These are phyloP conservation scores for Microdon myrmicae DNA, from an alignment of 2,888 invertebrate genomes.

Conservation along the genomic window DNA sequence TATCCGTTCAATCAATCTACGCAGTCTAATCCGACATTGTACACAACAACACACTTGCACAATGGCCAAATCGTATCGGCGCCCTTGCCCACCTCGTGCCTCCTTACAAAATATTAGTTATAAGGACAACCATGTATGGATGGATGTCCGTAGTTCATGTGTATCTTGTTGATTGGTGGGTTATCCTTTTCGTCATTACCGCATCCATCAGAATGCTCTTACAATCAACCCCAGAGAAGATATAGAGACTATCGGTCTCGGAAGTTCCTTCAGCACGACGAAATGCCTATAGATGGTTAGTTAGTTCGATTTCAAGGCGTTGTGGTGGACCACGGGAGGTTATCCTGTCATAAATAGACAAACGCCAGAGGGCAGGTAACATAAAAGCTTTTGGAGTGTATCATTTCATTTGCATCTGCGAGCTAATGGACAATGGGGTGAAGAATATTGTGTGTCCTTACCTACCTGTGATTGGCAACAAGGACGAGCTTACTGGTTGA, in stretches of 20 bases:
- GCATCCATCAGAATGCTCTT: slow-evolving; percentile 11
- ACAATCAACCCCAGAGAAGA: neutral
- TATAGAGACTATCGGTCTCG: neutral
- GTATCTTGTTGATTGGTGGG: slow-evolving; percentile 44
- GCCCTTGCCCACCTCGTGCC: too few species aligned
- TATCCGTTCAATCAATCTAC: slow-evolving; percentile 51
- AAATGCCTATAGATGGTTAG: slow-evolving; percentile 49
- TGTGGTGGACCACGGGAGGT: slow-evolving; percentile 22
- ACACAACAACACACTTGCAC: slow-evolving; percentile 21
- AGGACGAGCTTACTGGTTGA: too few species aligned
- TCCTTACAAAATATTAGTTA: slow-evolving; percentile 37
- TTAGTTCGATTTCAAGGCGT: slow-evolving; percentile 42
- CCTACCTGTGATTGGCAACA: neutral
- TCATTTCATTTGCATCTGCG: slow-evolving; percentile 45
- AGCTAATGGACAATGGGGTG: neutral
- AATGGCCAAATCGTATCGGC: slow-evolving; percentile 23
- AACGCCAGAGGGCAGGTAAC: slow-evolving; percentile 21
- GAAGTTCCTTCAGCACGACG: slow-evolving; percentile 17
- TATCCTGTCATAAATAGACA: slow-evolving; percentile 20
- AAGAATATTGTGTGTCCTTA: neutral
- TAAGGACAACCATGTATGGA: slow-evolving; percentile 12
- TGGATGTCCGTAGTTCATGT: slow-evolving; percentile 2
- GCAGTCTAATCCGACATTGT: slow-evolving; percentile 40
- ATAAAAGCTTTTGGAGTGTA: slow-evolving; percentile 49
- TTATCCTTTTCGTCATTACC: slow-evolving; percentile 44